Evolutionary conservation across 2,797 vertebrate species (phyloP).

Genomic region (Bryconaethiops microstoma): DNA sequence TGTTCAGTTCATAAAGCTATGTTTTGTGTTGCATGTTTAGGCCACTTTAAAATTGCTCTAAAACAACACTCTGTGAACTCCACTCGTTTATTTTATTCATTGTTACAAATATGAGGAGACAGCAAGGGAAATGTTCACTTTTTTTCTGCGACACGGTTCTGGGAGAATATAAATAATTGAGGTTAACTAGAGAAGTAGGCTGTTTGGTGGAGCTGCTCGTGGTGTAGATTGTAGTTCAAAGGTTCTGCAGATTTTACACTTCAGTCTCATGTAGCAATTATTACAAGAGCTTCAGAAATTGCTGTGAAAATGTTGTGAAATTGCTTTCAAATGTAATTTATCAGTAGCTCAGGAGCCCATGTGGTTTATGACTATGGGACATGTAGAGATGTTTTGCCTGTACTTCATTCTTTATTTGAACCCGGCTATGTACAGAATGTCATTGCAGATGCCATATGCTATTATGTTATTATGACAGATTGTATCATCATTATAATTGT

Average conservation of each 20-base stretch:
- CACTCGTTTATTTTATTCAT: constrained; percentile 25
- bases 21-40: neutral
- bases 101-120: constrained; percentile 18
- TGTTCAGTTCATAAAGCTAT: constrained; percentile 9
- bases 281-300: neutral
- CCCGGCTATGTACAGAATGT: no score
- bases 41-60: neutral
- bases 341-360: neutral
- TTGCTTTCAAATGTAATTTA: neutral
- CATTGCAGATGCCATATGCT: no score
- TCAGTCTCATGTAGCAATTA: neutral
- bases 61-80: neutral
- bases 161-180: constrained; percentile 2
- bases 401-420: no score
- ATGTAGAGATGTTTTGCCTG: neutral
- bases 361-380: neutral
- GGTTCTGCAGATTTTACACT: neutral
- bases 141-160: neutral
- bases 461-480: no score
- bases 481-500: no score
- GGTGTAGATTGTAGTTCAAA: neutral
- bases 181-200: neutral
- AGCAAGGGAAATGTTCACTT: constrained; percentile 5
- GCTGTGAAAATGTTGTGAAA: neutral
- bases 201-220: neutral